Evolutionary conservation across 1,140 invertebrate genomes (phyloP), one percentile per base, ranked within the genome.

Genomic region (Nephotettix cincticeps): DNA sequence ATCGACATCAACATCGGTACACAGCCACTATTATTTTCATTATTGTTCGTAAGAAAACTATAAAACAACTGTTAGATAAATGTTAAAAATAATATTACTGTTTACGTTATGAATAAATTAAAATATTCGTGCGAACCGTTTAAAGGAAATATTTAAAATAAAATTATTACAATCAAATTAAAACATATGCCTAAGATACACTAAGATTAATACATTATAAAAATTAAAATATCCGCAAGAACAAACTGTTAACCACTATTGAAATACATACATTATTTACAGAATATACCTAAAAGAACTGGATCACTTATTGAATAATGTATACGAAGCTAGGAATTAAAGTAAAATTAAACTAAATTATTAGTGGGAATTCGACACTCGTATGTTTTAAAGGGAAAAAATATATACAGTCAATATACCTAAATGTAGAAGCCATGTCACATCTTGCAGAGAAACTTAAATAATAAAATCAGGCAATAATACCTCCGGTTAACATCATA

Each of bases 371-470:
- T 19, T 23, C 14, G 27, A 28, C 23, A 61, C 23, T 30, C 30
- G 14, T 23, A 67, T 43, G 14, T 13, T 19, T n/a, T 30, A 64
- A 32, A 32, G 1, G n/a, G 1, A 36, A 11, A 64, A 19, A 25
- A 43, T 40, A 67, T 43, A 9, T 43, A 67, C 32, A 67, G 21
- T 23, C 23, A 21, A 19, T n/a, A 32, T 65, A 25, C 19, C 14
- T 23, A 65, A 32, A 4, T 43, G 32, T 23, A 19, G 64, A 67
- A 67, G 64, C 64, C 64, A 67, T 67, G 64, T 27, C 64, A 67
- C 64, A 45, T 45, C 45, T 67, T 45, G 64, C 64, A 17, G 21
- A 67, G 40, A 67, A 43, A 45, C 40, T 21, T 67, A n/a, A 32
- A 32, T 25, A 30, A n/a, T 61, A 9, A 6, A 30, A 32, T 28